Evolutionary conservation across 2,797 vertebrate genomes (phyloP).

Genomic region (Sarcoramphus papa): DNA sequence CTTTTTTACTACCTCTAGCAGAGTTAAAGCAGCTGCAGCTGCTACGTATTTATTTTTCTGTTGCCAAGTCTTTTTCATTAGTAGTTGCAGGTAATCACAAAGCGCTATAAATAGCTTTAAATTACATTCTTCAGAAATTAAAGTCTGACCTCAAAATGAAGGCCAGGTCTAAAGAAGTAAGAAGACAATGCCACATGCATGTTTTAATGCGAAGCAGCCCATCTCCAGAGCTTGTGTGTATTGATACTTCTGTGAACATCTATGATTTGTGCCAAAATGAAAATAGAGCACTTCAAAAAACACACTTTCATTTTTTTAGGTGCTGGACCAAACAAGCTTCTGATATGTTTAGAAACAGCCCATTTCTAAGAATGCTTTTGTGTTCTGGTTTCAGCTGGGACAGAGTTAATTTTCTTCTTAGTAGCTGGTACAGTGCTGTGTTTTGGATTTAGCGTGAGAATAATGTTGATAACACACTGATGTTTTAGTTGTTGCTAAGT

Average conservation of each 20-base stretch:
- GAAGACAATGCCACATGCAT: constrained; percentile 9
- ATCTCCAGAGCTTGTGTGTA: not conserved
- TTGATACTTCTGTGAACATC: not conserved
- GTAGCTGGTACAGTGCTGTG: too few relatives aligned
- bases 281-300: not conserved
- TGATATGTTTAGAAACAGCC: not conserved
- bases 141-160: constrained; percentile 70
- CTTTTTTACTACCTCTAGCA: constrained; percentile 56
- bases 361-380: not conserved
- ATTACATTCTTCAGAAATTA: constrained; percentile 69
- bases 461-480: too few relatives aligned
- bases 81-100: constrained; percentile 62
- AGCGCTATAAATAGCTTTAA: constrained; percentile 67
- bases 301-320: not conserved
- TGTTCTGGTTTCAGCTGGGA: too few relatives aligned
- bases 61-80: constrained; percentile 44
- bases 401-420: too few relatives aligned
- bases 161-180: constrained; percentile 42
- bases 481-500: too few relatives aligned
- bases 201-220: not conserved
- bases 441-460: too few relatives aligned
- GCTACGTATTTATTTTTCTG: constrained; percentile 62
- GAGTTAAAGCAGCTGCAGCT: constrained; percentile 66
- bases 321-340: not conserved
- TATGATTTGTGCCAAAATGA: not conserved